A percentile compares a stretch with the other conserved stretches of the same genome.
Conservation (phyloP, 2,113 vertebrate species). For the Emydura subglobosa region DNA sequence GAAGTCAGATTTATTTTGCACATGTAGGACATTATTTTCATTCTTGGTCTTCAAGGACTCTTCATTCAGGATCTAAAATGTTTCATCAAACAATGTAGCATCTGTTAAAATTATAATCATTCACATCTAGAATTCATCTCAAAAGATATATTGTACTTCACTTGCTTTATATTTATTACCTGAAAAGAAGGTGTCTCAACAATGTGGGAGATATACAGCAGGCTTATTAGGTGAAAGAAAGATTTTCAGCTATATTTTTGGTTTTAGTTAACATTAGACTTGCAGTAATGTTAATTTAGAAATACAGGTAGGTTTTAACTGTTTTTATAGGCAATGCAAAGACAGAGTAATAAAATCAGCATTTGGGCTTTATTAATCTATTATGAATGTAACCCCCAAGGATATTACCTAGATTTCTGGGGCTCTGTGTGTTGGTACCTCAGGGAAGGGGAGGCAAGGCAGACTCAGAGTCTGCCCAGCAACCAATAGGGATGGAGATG, state of each 20-base stretch:
- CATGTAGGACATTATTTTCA: slow-evolving; percentile 63
- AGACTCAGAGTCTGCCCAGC: no score
- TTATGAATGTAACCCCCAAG: background rate
- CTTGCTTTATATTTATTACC: slow-evolving; percentile 44
- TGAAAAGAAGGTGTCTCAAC: slow-evolving; percentile 2
- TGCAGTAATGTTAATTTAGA: slow-evolving; percentile 12
- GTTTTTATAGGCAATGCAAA: slow-evolving; percentile 48
- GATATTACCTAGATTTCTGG: no score
- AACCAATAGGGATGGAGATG: no score
- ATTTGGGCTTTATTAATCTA: slow-evolving; percentile 53
- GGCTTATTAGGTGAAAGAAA: background rate
- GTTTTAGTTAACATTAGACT: slow-evolving; percentile 8
- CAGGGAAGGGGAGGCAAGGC: no score
- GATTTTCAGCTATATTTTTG: background rate
- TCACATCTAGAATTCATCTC: slow-evolving; percentile 29
- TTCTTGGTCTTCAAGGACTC: slow-evolving; percentile 60
- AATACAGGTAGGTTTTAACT: slow-evolving; percentile 50
- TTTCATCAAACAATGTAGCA: slow-evolving; percentile 58
- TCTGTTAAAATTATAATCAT: slow-evolving; percentile 60
- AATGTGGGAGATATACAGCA: slow-evolving; percentile 4
- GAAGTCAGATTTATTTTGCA: slow-evolving; percentile 71
- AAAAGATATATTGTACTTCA: slow-evolving; percentile 27
- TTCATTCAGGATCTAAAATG: slow-evolving; percentile 57
- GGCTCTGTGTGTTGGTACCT: no score
- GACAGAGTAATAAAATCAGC: slow-evolving; percentile 45